A percentile compares a stretch with the other conserved stretches of the same genome.
Evolutionary conservation across 1,140 invertebrate species (phyloP).

Genomic region (Oreohelix idahoensis): DNA sequence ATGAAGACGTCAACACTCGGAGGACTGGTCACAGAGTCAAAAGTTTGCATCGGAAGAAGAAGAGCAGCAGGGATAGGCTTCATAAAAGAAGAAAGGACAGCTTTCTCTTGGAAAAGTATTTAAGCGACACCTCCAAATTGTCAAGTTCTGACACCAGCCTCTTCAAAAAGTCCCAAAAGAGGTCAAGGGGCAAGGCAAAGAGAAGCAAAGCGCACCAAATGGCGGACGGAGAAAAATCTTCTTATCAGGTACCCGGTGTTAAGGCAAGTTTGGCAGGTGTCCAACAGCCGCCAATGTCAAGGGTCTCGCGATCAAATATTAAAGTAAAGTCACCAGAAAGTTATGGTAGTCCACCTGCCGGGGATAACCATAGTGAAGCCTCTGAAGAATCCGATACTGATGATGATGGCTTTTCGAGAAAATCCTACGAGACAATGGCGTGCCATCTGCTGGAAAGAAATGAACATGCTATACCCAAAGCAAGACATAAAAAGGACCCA

Average conservation of each 20-base stretch:
- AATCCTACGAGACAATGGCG: not conserved
- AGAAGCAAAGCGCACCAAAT: too few relatives aligned
- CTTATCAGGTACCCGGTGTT: too few relatives aligned
- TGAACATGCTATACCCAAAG: not conserved
- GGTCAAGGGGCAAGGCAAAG: not conserved
- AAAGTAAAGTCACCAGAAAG: not conserved
- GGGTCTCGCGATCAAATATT: not conserved
- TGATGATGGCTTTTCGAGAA: not conserved
- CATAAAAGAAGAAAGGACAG: not conserved
- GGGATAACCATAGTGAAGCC: too few relatives aligned
- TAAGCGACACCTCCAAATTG: not conserved
- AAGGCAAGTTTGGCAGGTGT: not conserved
- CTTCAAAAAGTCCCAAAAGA: not conserved
- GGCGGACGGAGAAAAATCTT: too few relatives aligned
- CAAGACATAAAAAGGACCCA: not conserved
- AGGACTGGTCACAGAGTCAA: not conserved
- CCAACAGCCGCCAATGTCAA: not conserved
- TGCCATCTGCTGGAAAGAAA: not conserved
- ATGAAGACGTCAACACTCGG: not conserved
- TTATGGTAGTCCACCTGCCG: too few relatives aligned
- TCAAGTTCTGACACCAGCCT: conserved; percentile 5
- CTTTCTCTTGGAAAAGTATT: not conserved
- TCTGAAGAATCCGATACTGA: too few relatives aligned
- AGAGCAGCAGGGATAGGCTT: not conserved
- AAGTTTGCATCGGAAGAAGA: not conserved